Conservation (phyloP, 2,113 vertebrate genomes). For the Antigone vipio region DNA sequence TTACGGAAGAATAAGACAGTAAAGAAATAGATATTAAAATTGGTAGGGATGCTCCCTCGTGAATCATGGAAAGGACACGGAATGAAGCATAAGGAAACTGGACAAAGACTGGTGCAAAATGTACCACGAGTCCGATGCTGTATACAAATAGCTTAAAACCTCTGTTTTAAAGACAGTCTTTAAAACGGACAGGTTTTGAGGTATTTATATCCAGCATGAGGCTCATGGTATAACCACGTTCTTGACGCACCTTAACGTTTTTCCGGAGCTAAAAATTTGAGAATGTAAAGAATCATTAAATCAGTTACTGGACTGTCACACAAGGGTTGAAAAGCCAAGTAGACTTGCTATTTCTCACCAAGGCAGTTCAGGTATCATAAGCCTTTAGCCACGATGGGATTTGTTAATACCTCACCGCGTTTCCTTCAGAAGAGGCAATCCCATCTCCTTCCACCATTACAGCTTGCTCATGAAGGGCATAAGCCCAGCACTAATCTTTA, state of each 20-base stretch:
- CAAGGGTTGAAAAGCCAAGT: accelerated
- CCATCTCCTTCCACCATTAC: accelerated
- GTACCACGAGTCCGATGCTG: not conserved
- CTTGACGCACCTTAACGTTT: no score
- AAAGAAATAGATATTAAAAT: not conserved
- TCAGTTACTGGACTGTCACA: not conserved
- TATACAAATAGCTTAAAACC: accelerated
- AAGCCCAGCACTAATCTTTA: accelerated
- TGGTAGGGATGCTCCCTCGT: not conserved
- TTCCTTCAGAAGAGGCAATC: not conserved
- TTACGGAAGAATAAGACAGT: not conserved
- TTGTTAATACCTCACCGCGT: accelerated
- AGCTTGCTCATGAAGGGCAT: not conserved
- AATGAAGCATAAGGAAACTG: not conserved
- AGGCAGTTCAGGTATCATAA: accelerated
- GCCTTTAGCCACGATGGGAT: accelerated
- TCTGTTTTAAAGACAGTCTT: not conserved
- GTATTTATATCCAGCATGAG: accelerated
- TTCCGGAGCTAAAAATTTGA: not conserved
- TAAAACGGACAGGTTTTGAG: not conserved
- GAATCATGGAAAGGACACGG: not conserved
- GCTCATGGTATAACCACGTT: accelerated
- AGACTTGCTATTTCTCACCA: not conserved
- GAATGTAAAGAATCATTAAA: accelerated
- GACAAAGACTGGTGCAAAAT: not conserved